Percentiles rank a stretch among this genome's conserved stretches.
Evolutionary conservation across 2,113 vertebrate species (phyloP).

Genomic region (Gymnorhina tibicen): DNA sequence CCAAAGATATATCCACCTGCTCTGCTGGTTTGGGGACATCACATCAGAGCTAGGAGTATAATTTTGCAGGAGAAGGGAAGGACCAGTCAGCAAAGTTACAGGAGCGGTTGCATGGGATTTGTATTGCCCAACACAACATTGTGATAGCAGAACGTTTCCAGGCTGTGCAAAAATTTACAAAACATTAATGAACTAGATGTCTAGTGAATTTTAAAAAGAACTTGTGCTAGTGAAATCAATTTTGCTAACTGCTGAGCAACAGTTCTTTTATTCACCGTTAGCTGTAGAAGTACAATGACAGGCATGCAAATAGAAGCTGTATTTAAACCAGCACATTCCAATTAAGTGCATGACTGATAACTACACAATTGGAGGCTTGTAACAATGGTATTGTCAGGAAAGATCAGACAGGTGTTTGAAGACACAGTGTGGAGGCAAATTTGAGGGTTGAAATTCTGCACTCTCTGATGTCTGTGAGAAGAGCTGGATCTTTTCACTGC

Average conservation of each 20-base stretch:
- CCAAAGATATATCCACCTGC: not conserved
- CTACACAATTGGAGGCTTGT: not conserved
- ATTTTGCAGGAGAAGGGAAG: not conserved
- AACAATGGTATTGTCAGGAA: not conserved
- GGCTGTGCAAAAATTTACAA: not conserved
- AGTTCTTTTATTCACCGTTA: not conserved
- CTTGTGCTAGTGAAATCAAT: not conserved
- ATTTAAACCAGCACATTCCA: not conserved
- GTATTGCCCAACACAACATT: not conserved
- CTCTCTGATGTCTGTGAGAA: not conserved
- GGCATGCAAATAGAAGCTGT: not conserved
- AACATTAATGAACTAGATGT: not conserved
- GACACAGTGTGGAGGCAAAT: fast-evolving
- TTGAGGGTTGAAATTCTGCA: not conserved
- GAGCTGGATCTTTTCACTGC: not conserved
- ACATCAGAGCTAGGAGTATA: not conserved
- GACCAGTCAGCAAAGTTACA: not conserved
- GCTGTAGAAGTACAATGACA: not conserved
- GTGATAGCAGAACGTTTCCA: not conserved
- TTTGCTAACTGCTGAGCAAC: not conserved
- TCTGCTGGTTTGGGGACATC: not conserved
- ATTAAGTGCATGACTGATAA: not conserved
- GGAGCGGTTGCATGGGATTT: not conserved
- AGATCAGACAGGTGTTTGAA: slow-evolving; percentile 15
- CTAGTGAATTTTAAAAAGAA: not conserved